Conservation (phyloP, 2,888 invertebrate genomes). For the Erpobdella octoculata region DNA sequence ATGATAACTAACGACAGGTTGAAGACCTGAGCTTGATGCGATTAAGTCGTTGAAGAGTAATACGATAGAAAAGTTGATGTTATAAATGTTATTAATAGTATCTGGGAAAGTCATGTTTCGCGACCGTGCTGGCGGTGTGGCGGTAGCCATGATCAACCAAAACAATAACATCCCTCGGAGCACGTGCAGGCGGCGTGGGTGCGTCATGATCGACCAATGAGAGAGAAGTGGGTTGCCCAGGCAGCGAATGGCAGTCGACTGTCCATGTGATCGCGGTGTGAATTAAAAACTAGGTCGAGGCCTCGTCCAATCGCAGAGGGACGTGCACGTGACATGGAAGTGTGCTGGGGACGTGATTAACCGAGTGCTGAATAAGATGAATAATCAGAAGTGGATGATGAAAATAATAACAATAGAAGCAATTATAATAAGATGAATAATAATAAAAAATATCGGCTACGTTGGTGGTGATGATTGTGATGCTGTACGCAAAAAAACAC, state of each 20-base stretch:
- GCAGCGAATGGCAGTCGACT: not conserved
- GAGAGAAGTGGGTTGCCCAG: not conserved
- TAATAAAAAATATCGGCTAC: too few relatives aligned
- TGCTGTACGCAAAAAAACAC: too few relatives aligned
- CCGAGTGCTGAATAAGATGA: constrained; percentile 3
- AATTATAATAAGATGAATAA: too few relatives aligned
- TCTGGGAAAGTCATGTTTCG: not conserved
- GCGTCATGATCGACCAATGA: constrained; percentile 17
- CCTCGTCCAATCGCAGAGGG: constrained; percentile 11
- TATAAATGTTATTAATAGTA: not conserved
- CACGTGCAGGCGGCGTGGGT: constrained; percentile 24
- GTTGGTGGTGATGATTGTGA: too few relatives aligned
- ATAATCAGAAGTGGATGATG: too few relatives aligned
- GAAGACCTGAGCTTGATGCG: too few relatives aligned
- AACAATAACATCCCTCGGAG: constrained; percentile 10
- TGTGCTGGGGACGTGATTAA: constrained; percentile 13
- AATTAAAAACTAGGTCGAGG: constrained; percentile 11
- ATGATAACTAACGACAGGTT: too few relatives aligned
- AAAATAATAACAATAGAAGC: too few relatives aligned
- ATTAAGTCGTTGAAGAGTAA: too few relatives aligned
- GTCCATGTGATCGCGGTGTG: constrained; percentile 20
- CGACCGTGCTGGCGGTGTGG: not conserved
- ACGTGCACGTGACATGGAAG: constrained; percentile 16
- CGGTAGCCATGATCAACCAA: constrained; percentile 10
- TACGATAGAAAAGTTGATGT: too few relatives aligned